A percentile compares a stretch with the other conserved stretches of the same genome.
Conservation (phyloP, 2,113 vertebrate genomes). For the Himantopus leucocephalus region DNA sequence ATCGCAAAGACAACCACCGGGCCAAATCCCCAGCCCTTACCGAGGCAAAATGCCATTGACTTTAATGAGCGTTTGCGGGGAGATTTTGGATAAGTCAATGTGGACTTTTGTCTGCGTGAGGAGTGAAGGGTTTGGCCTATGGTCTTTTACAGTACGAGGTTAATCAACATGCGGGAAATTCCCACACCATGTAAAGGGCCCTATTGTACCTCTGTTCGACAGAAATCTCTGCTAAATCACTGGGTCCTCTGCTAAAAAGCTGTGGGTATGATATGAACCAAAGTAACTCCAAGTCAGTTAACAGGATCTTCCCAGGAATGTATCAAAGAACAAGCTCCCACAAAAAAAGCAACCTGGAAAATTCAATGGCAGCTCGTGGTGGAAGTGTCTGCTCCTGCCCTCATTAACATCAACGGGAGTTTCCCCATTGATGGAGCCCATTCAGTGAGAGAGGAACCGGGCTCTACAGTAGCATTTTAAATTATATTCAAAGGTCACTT, state of each 20-base stretch:
- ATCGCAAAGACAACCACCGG: not conserved
- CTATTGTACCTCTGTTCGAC: not conserved
- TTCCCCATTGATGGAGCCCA: slow-evolving; percentile 18
- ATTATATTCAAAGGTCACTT: slow-evolving; percentile 48
- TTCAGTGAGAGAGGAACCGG: slow-evolving; percentile 2
- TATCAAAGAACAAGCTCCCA: not conserved
- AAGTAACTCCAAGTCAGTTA: slow-evolving; percentile 9
- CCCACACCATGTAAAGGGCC: slow-evolving; percentile 16
- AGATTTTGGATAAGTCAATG: slow-evolving; percentile 10
- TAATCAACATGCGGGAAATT: slow-evolving; percentile 60
- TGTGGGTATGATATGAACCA: not conserved
- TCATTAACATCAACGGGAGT: slow-evolving; percentile 31
- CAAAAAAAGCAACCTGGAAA: not conserved
- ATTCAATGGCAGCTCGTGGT: not conserved
- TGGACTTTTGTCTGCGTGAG: slow-evolving; percentile 29
- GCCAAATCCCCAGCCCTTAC: not conserved
- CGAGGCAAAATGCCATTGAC: not conserved
- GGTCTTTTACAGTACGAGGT: slow-evolving; percentile 37
- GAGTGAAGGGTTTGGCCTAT: slow-evolving; percentile 38
- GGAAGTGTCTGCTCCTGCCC: not conserved
- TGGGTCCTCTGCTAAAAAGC: not conserved
- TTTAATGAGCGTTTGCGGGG: slow-evolving; percentile 39
- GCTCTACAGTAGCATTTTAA: slow-evolving; percentile 24
- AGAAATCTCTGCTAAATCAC: slow-evolving; percentile 16
- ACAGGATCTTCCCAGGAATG: slow-evolving; percentile 31